Percentiles rank a stretch among this genome's conserved stretches.
Conservation (phyloP, 2,888 invertebrate genomes). For the Limnephilus marmoratus region DNA sequence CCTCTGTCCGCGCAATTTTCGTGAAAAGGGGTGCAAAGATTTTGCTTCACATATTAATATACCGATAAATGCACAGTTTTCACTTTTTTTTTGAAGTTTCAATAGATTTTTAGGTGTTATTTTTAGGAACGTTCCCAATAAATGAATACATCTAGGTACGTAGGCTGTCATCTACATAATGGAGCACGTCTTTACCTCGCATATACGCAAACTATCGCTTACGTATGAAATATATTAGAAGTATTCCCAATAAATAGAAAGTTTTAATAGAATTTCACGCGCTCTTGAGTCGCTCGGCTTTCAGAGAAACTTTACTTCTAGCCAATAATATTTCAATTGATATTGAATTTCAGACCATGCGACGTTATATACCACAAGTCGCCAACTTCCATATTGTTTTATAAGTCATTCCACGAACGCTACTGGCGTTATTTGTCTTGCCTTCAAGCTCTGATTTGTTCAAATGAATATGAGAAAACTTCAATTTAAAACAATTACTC, state of each 20-base stretch:
- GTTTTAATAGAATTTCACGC: conserved; percentile 57
- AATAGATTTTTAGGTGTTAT: too few species aligned
- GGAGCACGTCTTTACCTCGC: neutral
- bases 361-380: conserved; percentile 13
- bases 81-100: too few species aligned
- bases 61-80: too few species aligned
- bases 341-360: conserved; percentile 23
- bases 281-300: conserved; percentile 6
- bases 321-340: conserved; percentile 48
- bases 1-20: too few species aligned
- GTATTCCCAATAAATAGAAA: conserved; percentile 31
- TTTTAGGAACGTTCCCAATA: too few species aligned
- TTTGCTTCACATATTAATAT: too few species aligned
- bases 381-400: conserved; percentile 4
- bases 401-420: neutral
- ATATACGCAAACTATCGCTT: neutral
- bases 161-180: too few species aligned
- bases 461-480: neutral
- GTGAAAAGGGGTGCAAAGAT: too few species aligned
- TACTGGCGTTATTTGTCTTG: neutral
- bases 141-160: too few species aligned
- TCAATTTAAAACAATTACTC: neutral
- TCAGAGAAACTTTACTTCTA: conserved; percentile 21
- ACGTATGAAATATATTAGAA: conserved; percentile 19
- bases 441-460: neutral